Evolutionary conservation across 2,797 vertebrate species (phyloP), one percentile per base, ranked within the genome.

Genomic region (Eurystomus glaucurus): DNA sequence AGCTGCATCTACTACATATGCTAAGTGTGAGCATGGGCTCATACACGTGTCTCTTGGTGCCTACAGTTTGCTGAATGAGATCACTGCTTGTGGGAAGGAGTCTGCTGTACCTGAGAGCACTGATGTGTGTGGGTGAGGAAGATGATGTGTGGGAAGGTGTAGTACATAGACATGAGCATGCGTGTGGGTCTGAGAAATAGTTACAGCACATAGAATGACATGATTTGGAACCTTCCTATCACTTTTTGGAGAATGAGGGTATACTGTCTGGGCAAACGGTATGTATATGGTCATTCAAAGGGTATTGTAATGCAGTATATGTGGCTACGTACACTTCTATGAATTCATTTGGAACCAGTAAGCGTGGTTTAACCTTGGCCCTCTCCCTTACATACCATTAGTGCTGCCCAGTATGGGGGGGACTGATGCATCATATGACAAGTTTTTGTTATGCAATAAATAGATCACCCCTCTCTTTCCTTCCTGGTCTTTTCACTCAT

Each of bases 101-200:
- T 79, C 29, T 77, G 76, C 88, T 69, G 61, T 66, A 93, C 82
- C 90, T 84, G 65, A 78, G 64, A 80, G 90, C 72, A 54, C 11
- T 46, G 87, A 64, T 21, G 6, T 18, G 54, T 51, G 79, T 50
- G n/a, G 29, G 50, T 62, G 77, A 81, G 62, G 61, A 80, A 58
- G 29, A 50, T 14, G 23, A 35, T 0, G 2, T 20, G 23, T 58
- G 57, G 77, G 60, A 91, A 18, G 43, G 26, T 66, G 19, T 10
- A 77, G 37, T 57, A 81, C 89, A 69, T 41, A 85, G 51, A n/a
- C 18, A 62, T 0, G 1, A 90, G 37, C 28, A n/a, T 22, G 33
- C 0, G 0, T 64, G 45, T n/a, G n/a, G 28, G 10, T 46, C 72
- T 94, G 35, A 55, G 43, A 69, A 76, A 72, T 2, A 58, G 46